These are phyloP conservation scores for Schizopygopsis pylzovi DNA, from an alignment of 2,797 vertebrate genomes.

Conservation along the genomic window DNA sequence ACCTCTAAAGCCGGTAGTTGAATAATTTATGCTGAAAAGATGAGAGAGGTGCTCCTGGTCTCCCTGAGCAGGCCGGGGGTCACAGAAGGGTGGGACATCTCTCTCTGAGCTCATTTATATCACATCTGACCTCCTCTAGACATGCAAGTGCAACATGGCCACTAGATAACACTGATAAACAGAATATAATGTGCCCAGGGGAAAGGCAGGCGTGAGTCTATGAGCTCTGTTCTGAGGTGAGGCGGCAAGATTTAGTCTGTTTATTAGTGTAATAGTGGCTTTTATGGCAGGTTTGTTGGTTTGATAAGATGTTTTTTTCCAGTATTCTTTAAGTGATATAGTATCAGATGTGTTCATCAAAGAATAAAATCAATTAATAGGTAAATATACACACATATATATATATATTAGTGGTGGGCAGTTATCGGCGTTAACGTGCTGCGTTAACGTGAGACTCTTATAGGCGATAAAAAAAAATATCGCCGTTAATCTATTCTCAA, in stretches of 20 bases:
- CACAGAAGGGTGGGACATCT: constrained; percentile 17
- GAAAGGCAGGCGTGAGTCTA: background rate
- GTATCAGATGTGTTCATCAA: background rate
- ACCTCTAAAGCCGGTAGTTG: constrained; percentile 50
- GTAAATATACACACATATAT: background rate
- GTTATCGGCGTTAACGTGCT: too few species aligned
- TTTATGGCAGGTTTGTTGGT: constrained; percentile 21
- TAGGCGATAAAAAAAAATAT: too few species aligned
- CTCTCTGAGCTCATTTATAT: constrained; percentile 32
- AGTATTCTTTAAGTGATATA: background rate
- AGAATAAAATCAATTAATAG: background rate
- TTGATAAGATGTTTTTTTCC: background rate
- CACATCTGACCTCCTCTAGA: constrained; percentile 30
- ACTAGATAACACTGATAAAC: constrained; percentile 34
- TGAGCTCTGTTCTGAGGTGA: background rate
- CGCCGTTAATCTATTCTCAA: too few species aligned
- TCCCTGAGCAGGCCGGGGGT: constrained; percentile 1
- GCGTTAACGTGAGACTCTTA: too few species aligned
- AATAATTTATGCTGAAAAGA: constrained; percentile 60
- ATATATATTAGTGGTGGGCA: too few species aligned
- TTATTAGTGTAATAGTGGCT: background rate
- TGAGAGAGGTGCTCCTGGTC: constrained; percentile 50
- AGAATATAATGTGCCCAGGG: constrained; percentile 15
- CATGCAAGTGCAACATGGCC: constrained; percentile 31
- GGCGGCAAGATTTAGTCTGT: background rate